Evolutionary conservation across 2,888 invertebrate species (phyloP).

Genomic region (Iselma pallidipennis): DNA sequence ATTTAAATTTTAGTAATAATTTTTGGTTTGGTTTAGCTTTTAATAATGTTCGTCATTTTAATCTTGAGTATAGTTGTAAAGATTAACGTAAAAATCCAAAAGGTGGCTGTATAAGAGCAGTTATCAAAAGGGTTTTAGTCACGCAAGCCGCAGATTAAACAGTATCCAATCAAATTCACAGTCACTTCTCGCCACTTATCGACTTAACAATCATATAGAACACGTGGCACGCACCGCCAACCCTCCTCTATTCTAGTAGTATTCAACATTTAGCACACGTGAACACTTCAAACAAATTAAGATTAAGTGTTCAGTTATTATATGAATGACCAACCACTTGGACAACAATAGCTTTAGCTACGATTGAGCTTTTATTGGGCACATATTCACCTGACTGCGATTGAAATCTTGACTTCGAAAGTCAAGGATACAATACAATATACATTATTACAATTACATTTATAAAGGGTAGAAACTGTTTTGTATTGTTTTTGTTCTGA

Average conservation of each 20-base stretch:
- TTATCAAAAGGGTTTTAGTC: constrained; percentile 39
- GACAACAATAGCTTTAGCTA: not conserved
- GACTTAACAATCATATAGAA: constrained; percentile 35
- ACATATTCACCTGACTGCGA: not conserved
- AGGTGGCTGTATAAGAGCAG: constrained; percentile 35
- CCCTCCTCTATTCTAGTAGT: constrained; percentile 27
- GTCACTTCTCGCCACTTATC: constrained; percentile 46
- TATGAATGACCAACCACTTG: not conserved
- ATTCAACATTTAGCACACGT: constrained; percentile 36
- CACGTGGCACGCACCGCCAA: constrained; percentile 28
- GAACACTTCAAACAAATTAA: constrained; percentile 34
- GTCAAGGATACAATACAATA: not conserved
- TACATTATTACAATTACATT: not conserved
- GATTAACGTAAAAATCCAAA: not conserved
- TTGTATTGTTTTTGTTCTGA: no score
- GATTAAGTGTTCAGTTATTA: constrained; percentile 22
- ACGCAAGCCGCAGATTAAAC: constrained; percentile 48
- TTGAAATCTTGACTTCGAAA: not conserved
- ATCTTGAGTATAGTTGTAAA: not conserved
- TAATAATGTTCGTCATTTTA: not conserved
- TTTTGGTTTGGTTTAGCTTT: not conserved
- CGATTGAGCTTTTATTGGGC: not conserved
- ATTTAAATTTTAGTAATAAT: not conserved
- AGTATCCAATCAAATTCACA: constrained; percentile 48
- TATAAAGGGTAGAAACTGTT: no score